Conservation (phyloP, 2,888 invertebrate genomes). For the Seira ritae region DNA sequence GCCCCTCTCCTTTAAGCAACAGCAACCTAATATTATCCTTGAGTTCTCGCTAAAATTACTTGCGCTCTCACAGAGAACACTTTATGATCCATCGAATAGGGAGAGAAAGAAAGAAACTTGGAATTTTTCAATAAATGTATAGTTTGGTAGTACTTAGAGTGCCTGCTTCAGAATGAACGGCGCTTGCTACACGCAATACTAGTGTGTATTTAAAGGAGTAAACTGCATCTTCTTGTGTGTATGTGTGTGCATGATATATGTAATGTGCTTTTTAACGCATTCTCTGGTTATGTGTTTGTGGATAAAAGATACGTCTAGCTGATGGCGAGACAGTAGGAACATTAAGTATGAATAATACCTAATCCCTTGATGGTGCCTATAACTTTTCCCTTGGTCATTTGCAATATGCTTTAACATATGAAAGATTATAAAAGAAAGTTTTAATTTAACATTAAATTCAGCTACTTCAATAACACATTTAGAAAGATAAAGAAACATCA, state of each 20-base stretch:
- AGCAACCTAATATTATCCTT: background rate
- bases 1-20: background rate
- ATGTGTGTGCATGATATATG: too few species aligned
- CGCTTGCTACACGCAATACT: background rate
- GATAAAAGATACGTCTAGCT: background rate
- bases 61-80: background rate
- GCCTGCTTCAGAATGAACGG: background rate
- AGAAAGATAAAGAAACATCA: too few species aligned
- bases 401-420: too few species aligned
- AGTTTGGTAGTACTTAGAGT: background rate
- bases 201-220: background rate
- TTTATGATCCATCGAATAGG: constrained; percentile 1
- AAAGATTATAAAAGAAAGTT: too few species aligned
- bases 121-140: background rate
- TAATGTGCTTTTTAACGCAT: background rate
- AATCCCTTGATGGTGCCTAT: too few species aligned
- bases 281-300: background rate
- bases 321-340: background rate
- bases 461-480: too few species aligned
- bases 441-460: too few species aligned
- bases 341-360: background rate
- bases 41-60: background rate
- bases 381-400: too few species aligned
- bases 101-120: background rate
- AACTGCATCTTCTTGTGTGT: background rate